phyloP scores from a whole-genome alignment of 2,888 invertebrate genomes.

The Amiota mariae region DNA sequence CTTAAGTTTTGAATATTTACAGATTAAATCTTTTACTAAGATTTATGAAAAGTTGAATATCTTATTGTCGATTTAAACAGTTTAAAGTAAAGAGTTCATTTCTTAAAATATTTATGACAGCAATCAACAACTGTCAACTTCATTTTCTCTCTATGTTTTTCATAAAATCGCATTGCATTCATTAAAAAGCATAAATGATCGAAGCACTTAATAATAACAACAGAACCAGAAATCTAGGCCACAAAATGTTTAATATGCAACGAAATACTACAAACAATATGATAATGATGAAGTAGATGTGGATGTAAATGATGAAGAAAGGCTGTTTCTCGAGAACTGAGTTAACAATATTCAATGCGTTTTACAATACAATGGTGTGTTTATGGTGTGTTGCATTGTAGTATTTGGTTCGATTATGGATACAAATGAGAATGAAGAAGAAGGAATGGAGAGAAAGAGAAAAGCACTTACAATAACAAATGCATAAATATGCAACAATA shows the following conservation, averaged over 20 bases:
- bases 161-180: slow-evolving; percentile 43
- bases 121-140: slow-evolving; percentile 10
- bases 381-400: slow-evolving; percentile 31
- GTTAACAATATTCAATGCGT: slow-evolving; percentile 52
- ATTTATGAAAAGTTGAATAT: no score
- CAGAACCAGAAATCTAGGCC: slow-evolving; percentile 45
- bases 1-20: no score
- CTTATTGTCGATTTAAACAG: not conserved
- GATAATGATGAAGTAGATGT: no score
- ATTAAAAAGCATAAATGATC: slow-evolving; percentile 48
- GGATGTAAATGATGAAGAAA: no score
- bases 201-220: slow-evolving; percentile 10
- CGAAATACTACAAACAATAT: slow-evolving; percentile 9
- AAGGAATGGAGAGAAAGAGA: not conserved
- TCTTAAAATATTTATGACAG: slow-evolving; percentile 5
- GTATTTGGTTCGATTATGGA: slow-evolving; percentile 46
- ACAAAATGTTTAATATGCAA: slow-evolving; percentile 65
- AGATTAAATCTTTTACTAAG: no score
- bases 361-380: not conserved
- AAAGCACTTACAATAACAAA: not conserved
- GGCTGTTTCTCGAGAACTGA: not conserved
- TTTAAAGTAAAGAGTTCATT: slow-evolving; percentile 48
- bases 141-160: not conserved
- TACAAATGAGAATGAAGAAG: not conserved
- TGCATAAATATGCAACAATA: slow-evolving; percentile 23